These are phyloP conservation scores for Apteryx mantelli DNA, from an alignment of 2,113 vertebrate species.

Conservation along the genomic window DNA sequence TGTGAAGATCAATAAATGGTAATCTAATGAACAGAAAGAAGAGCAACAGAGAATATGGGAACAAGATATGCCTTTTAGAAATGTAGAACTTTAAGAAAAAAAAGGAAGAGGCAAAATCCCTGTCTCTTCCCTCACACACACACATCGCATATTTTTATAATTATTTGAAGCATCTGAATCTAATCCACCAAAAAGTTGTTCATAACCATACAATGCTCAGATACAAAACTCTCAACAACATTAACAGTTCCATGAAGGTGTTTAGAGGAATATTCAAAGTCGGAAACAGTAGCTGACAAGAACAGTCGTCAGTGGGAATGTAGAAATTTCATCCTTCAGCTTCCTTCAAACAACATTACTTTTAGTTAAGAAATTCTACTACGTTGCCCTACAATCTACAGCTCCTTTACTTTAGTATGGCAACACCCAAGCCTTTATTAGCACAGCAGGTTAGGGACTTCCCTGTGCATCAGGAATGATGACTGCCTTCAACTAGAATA, in stretches of 20 bases:
- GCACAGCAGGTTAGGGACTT: neutral
- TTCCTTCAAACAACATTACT: neutral
- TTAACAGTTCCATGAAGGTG: neutral
- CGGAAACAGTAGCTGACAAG: neutral
- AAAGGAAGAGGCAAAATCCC: neutral
- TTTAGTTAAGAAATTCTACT: neutral
- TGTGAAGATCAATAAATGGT: neutral
- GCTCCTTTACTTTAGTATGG: neutral
- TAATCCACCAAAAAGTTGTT: neutral
- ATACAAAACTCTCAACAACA: neutral
- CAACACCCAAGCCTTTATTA: neutral
- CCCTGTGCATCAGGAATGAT: fast-evolving
- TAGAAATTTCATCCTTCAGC: neutral
- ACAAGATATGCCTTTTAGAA: neutral
- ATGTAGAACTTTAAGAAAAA: neutral
- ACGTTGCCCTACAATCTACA: neutral
- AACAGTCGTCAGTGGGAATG: neutral
- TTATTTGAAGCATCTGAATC: neutral
- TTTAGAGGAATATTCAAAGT: neutral
- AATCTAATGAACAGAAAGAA: neutral
- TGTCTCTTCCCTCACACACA: neutral
- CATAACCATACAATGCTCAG: neutral
- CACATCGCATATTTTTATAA: neutral
- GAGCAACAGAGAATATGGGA: neutral
- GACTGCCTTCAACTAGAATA: neutral